Percentiles rank a stretch among this genome's conserved stretches.
phyloP scores from a whole-genome alignment of 2,888 invertebrate species.

The Xestobium rufovillosum region DNA sequence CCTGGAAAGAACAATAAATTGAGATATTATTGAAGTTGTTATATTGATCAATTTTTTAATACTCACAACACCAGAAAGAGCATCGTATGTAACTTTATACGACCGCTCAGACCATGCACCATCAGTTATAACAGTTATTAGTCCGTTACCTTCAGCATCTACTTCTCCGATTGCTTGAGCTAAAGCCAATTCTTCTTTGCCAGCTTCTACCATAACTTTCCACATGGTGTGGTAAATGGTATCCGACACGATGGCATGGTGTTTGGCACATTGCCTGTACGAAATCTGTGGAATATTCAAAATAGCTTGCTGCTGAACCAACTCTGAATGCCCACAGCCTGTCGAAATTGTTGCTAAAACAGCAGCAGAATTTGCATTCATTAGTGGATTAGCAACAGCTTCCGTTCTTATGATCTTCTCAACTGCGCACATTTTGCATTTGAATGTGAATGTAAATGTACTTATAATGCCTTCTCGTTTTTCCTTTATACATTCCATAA shows the following conservation, averaged over 20 bases:
- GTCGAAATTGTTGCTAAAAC: constrained; percentile 8
- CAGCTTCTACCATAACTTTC: constrained; percentile 12
- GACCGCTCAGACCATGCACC: constrained; percentile 4
- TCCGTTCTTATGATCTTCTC: too few relatives aligned
- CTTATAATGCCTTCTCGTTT: too few relatives aligned
- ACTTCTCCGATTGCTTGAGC: not conserved
- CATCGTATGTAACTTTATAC: not conserved
- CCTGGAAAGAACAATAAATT: too few relatives aligned
- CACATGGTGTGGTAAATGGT: constrained; percentile 7
- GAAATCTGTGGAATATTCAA: constrained; percentile 8
- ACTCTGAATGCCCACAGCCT: constrained; percentile 8
- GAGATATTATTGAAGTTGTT: too few relatives aligned
- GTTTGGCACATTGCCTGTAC: constrained; percentile 8
- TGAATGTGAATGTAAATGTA: too few relatives aligned
- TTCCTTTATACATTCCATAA: too few relatives aligned
- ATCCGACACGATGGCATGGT: constrained; percentile 6
- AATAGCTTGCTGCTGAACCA: constrained; percentile 8
- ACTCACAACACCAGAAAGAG: constrained; percentile 3
- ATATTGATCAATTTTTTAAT: too few relatives aligned
- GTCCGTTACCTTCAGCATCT: not conserved
- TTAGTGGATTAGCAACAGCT: too few relatives aligned
- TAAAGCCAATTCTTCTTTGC: constrained; percentile 8
- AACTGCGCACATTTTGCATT: too few relatives aligned
- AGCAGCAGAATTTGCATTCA: too few relatives aligned
- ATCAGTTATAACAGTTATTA: constrained; percentile 4